Conservation (phyloP, 2,888 invertebrate species). For the Oligia latruncula region DNA sequence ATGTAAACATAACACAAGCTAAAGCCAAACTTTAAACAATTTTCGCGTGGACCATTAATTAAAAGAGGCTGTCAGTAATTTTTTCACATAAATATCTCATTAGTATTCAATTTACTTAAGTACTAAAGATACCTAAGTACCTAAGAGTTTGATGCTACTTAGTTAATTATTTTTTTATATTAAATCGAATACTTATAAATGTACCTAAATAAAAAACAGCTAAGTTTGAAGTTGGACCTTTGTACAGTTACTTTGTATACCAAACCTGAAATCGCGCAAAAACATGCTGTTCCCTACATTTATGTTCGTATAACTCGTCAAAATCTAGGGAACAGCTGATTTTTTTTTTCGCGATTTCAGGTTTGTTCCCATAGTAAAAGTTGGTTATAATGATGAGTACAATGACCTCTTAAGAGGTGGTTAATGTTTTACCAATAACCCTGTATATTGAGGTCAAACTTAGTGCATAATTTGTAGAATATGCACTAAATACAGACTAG, state of each 20-base stretch:
- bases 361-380: too few species aligned
- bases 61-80: not conserved
- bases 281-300: too few species aligned
- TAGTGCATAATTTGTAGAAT: not conserved
- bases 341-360: too few species aligned
- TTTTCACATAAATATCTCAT: not conserved
- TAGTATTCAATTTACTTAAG: not conserved
- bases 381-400: too few species aligned
- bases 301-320: too few species aligned
- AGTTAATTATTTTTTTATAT: not conserved
- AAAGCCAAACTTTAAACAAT: not conserved
- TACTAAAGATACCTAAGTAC: not conserved
- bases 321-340: too few species aligned
- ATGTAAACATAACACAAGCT: slow-evolving; percentile 37
- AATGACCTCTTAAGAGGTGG: too few species aligned
- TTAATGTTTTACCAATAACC: too few species aligned
- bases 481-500: not conserved
- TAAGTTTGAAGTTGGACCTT: not conserved
- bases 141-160: not conserved
- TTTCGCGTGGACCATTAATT: slow-evolving; percentile 3
- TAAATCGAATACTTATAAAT: not conserved
- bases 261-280: too few species aligned
- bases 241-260: not conserved
- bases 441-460: not conserved
- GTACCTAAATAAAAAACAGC: not conserved